Conservation (phyloP, 2,888 invertebrate genomes). For the Mechanitis mazaeus region DNA sequence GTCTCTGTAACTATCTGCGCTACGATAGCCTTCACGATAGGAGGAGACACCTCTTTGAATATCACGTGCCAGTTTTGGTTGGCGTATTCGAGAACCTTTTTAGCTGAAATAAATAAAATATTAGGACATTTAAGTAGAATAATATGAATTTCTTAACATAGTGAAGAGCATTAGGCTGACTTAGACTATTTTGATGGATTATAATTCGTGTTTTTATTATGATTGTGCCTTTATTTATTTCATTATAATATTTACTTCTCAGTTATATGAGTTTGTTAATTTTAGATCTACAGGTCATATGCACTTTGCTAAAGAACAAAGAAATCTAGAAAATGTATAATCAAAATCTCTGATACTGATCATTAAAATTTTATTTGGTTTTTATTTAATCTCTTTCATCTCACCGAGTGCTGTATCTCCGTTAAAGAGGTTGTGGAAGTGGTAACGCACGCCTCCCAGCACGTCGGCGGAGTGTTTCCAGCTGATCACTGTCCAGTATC, state of each 20-base stretch:
- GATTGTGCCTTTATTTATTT: too few species aligned
- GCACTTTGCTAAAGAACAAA: too few species aligned
- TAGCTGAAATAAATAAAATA: slow-evolving; percentile 42
- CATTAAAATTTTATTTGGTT: too few species aligned
- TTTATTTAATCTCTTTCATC: slow-evolving; percentile 20
- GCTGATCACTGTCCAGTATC: slow-evolving; percentile 48
- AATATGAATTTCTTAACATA: too few species aligned
- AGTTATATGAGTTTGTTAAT: too few species aligned
- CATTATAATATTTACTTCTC: too few species aligned
- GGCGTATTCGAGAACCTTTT: slow-evolving; percentile 51
- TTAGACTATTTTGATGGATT: too few species aligned
- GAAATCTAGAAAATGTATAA: too few species aligned
- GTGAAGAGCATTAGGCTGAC: too few species aligned
- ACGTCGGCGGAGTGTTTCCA: slow-evolving; percentile 51
- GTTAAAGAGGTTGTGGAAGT: slow-evolving; percentile 61
- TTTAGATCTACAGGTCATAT: too few species aligned
- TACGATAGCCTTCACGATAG: slow-evolving; percentile 56
- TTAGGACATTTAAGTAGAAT: not conserved
- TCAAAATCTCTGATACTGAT: too few species aligned
- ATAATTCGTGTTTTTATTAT: too few species aligned
- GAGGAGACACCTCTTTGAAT: slow-evolving; percentile 62
- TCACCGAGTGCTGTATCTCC: slow-evolving; percentile 56
- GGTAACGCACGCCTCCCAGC: slow-evolving; percentile 48
- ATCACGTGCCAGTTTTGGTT: slow-evolving; percentile 61
- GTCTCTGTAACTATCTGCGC: slow-evolving; percentile 45